Evolutionary conservation across 1,140 invertebrate species (phyloP).

Genomic region (Tetragnatha versicolor): DNA sequence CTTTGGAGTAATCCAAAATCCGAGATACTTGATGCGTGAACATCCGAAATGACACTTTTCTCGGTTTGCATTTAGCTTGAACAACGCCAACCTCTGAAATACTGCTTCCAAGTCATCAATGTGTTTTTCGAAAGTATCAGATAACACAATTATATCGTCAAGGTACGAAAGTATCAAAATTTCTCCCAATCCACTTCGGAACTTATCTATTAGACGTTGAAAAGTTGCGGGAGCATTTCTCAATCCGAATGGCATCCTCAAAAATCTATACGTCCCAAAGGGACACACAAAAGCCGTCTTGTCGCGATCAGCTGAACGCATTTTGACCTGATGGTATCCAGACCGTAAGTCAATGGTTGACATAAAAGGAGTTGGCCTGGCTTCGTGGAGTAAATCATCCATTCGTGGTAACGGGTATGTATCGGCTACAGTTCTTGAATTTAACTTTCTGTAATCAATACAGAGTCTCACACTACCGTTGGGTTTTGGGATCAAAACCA

Average conservation of each 20-base stretch:
- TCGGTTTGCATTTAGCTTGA: not conserved
- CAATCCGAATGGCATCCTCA: slow-evolving; percentile 64
- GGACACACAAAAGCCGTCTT: slow-evolving; percentile 64
- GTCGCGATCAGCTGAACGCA: slow-evolving; percentile 62
- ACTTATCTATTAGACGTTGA: slow-evolving; percentile 60
- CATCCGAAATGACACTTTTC: not conserved
- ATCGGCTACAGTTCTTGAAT: not conserved
- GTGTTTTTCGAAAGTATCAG: not conserved
- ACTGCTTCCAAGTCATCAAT: not conserved
- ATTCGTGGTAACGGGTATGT: slow-evolving; percentile 12
- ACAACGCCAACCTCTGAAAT: not conserved
- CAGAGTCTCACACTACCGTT: not conserved
- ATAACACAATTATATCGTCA: not conserved
- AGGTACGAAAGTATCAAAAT: too few relatives aligned
- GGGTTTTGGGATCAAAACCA: not conserved
- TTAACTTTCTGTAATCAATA: not conserved
- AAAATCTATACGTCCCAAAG: slow-evolving; percentile 59
- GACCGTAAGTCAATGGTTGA: slow-evolving; percentile 14
- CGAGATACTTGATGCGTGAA: not conserved
- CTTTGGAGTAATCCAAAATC: not conserved
- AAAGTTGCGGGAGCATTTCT: slow-evolving; percentile 62
- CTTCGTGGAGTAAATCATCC: not conserved
- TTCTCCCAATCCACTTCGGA: slow-evolving; percentile 52
- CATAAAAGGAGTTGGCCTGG: not conserved
- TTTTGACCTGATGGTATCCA: slow-evolving; percentile 60